phyloP scores from a whole-genome alignment of 2,797 vertebrate genomes.

The Enteromius afrohamiltoni region DNA sequence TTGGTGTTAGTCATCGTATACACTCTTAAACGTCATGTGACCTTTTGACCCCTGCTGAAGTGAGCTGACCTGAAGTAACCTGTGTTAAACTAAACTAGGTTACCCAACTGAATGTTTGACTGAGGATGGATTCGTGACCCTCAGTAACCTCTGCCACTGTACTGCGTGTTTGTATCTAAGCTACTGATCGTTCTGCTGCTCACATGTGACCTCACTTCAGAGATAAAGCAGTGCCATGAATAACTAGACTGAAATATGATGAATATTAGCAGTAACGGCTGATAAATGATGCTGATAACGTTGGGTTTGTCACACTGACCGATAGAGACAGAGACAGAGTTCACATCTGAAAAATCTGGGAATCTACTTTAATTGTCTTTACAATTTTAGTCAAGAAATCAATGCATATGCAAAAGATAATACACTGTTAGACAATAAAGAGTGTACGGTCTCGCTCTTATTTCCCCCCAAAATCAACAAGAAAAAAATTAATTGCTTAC shows the following conservation, averaged over 20 bases:
- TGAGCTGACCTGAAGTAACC: slow-evolving; percentile 66
- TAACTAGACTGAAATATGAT: neutral
- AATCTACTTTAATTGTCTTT: neutral
- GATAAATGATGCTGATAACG: neutral
- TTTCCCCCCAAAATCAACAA: neutral
- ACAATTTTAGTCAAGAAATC: neutral
- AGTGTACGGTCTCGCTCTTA: neutral
- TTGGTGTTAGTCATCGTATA: no score
- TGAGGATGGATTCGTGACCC: neutral
- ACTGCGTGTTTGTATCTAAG: neutral
- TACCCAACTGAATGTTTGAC: slow-evolving; percentile 50
- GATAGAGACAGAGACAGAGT: neutral
- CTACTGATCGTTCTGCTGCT: slow-evolving; percentile 49
- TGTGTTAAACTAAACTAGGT: slow-evolving; percentile 21
- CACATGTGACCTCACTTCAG: slow-evolving; percentile 35
- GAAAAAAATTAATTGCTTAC: neutral
- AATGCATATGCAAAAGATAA: neutral
- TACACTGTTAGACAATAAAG: no score
- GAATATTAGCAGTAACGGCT: neutral
- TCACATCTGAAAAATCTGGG: neutral
- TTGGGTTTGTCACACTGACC: neutral
- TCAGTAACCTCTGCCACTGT: neutral
- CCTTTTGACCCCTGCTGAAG: neutral
- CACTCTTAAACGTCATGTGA: neutral
- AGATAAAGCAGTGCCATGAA: neutral